A percentile compares a stretch with the other conserved stretches of the same genome.
phyloP scores from a whole-genome alignment of 1,140 invertebrate species.

The Drosophila rhopaloa region DNA sequence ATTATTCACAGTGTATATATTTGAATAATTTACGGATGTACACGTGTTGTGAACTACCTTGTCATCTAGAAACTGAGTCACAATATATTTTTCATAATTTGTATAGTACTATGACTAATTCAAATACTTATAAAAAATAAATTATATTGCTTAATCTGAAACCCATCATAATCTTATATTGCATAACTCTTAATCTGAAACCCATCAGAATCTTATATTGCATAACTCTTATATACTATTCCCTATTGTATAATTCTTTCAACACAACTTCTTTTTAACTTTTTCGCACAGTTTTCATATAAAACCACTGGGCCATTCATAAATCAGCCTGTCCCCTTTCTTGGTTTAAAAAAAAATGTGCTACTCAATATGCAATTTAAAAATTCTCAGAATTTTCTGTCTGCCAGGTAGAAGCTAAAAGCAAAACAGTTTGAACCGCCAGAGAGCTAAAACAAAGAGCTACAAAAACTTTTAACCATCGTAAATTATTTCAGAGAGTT shows the following conservation, averaged over 20 bases:
- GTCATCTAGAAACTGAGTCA: too few relatives aligned
- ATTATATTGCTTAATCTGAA: too few relatives aligned
- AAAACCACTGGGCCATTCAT: slow-evolving; percentile 34
- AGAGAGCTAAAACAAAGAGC: slow-evolving; percentile 15
- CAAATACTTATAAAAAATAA: too few relatives aligned
- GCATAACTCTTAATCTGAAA: too few relatives aligned
- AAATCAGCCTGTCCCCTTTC: slow-evolving; percentile 47
- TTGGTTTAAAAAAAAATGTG: slow-evolving; percentile 33
- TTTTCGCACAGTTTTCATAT: slow-evolving; percentile 25
- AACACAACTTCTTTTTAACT: slow-evolving; percentile 24
- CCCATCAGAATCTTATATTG: too few relatives aligned
- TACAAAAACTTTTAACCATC: slow-evolving; percentile 38
- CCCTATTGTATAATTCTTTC: not conserved
- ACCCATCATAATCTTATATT: too few relatives aligned
- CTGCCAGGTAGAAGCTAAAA: slow-evolving; percentile 54
- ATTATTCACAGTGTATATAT: too few relatives aligned
- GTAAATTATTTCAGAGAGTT: slow-evolving; percentile 77
- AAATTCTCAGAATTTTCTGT: slow-evolving; percentile 62
- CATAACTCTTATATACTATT: too few relatives aligned
- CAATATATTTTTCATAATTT: not conserved
- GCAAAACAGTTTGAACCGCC: slow-evolving; percentile 18
- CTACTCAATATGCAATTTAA: slow-evolving; percentile 71
- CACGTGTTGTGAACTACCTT: too few relatives aligned
- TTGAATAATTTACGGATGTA: too few relatives aligned
- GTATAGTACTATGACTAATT: too few relatives aligned